Evolutionary conservation across 2,113 vertebrate genomes (phyloP).

Genomic region (Nansenia antarctica): DNA sequence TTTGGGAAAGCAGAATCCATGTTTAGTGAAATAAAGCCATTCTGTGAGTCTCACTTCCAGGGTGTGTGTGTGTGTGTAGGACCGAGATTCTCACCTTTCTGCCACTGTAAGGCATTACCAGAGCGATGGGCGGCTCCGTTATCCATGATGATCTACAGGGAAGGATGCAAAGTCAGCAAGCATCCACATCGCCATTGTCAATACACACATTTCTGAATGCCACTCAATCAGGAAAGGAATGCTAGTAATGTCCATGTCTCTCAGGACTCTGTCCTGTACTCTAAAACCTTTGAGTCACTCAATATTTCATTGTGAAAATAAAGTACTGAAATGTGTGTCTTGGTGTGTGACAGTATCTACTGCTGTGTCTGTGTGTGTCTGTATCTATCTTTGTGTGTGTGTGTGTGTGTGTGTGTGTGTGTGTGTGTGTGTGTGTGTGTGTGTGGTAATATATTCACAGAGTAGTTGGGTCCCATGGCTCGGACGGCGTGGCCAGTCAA

Average conservation of each 20-base stretch:
- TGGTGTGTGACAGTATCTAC: too few species aligned
- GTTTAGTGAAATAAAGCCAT: too few species aligned
- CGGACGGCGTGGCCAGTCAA: conserved; percentile 81
- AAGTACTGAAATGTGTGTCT: too few species aligned
- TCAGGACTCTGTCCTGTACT: too few species aligned
- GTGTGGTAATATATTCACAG: conserved; percentile 59
- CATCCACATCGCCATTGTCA: background rate
- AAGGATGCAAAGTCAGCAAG: conserved; percentile 6
- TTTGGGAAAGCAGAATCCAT: too few species aligned
- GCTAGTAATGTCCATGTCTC: too few species aligned
- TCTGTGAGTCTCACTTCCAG: too few species aligned
- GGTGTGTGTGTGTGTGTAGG: background rate
- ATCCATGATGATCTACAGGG: conserved; percentile 79
- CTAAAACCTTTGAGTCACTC: too few species aligned
- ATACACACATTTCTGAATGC: too few species aligned
- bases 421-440: background rate
- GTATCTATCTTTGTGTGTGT: background rate
- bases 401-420: background rate
- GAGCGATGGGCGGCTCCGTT: conserved; percentile 72
- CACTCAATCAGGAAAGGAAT: too few species aligned
- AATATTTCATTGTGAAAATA: too few species aligned
- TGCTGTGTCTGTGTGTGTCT: background rate
- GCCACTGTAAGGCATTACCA: conserved; percentile 68
- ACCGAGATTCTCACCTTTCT: conserved; percentile 68
- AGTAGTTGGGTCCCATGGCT: conserved; percentile 81